Base-by-base conservation (phyloP, 2,113 vertebrate genomes). In the Panurus biarmicus region DNA sequence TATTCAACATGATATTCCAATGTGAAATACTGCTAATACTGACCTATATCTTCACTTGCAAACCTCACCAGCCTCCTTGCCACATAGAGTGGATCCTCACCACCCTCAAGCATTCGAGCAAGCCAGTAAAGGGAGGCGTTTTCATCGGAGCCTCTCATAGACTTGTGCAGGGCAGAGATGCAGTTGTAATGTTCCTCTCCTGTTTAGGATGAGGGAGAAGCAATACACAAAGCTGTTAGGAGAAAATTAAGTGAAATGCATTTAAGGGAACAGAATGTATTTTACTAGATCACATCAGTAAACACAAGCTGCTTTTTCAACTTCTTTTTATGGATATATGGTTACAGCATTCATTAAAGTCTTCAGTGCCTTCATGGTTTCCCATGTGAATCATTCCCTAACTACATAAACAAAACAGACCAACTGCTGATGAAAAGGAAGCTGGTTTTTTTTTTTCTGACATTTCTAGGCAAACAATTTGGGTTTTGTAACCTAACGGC, bases 151-250 rank as follows among this genome's bases (percentile, higher is more conserved):
- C 99, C 99, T 81, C 99, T 98, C 99, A 99, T 98, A 2, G 99
- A 99, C 96, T 99, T 99, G 86, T 99, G 99, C 45, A 99, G 96
- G 5, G 99, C 99, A 18, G 99, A 99, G 96, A 99, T 99, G 93
- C 98, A 99, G 97, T 99, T 99, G 96, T 98, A 99, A 96, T 99
- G 99, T 64, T 99, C 99, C 73, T 99, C 99, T 64, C 99, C 99
- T 99, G 2, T 95, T 89, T 5, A 61, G 18, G 47, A 71, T 20
- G 26, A n/a, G 15, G 51, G 14, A 85, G 38, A 77, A 79, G 44
- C 5, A 4, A 89, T 7, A 93, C 16, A 61, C 10, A 95, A 51
- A 62, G 72, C 21, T 76, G 21, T 75, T 4, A 70, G 35, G 36
- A 89, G 16, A 26, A 83, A 83, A 72, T 38, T 1, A 42, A 57